Base-by-base conservation (phyloP, 92 coral and sea anemone genomes). In the Siderastrea siderea region DNA sequence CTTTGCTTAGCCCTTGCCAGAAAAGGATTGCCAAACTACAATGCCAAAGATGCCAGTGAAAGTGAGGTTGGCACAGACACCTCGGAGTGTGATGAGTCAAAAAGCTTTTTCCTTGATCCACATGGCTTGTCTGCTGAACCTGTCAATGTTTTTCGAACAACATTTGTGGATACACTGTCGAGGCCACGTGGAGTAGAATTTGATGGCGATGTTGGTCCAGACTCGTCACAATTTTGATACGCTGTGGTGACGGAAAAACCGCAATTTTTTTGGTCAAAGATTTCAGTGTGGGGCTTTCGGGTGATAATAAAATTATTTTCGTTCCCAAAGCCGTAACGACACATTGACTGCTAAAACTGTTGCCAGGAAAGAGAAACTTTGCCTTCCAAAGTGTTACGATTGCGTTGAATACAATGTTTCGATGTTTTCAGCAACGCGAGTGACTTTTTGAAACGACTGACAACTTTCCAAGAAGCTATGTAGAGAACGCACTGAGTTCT, bases 1-100 rank as follows among this genome's bases (percentile, higher is more conserved):
- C 71, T 78, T 86, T 52, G 57, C 65, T 68, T 86, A 78, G 70
- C 71, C 76, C 53, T 78, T 86, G 59, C 90, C 90, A 46, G 78
- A 59, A 86, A 77, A 77, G 68, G 69, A 65, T 76, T n/a, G n/a
- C n/a, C n/a, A n/a, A n/a, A n/a, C n/a, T n/a, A n/a, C n/a, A n/a
- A n/a, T n/a, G n/a, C n/a, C n/a, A n/a, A n/a, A n/a, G n/a, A n/a
- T n/a, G n/a, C n/a, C n/a, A n/a, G n/a, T n/a, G n/a, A n/a, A n/a
- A n/a, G n/a, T n/a, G n/a, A n/a, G n/a, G n/a, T n/a, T n/a, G n/a
- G n/a, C n/a, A n/a, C n/a, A n/a, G n/a, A n/a, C n/a, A n/a, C n/a
- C n/a, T n/a, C n/a, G n/a, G n/a, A n/a, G n/a, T n/a, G n/a, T n/a
- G n/a, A n/a, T n/a, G n/a, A n/a, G n/a, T n/a, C n/a, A n/a, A n/a